Percentiles rank a stretch among this genome's conserved stretches.
phyloP scores from a whole-genome alignment of 2,113 vertebrate genomes.

The Actinemys pallida region DNA sequence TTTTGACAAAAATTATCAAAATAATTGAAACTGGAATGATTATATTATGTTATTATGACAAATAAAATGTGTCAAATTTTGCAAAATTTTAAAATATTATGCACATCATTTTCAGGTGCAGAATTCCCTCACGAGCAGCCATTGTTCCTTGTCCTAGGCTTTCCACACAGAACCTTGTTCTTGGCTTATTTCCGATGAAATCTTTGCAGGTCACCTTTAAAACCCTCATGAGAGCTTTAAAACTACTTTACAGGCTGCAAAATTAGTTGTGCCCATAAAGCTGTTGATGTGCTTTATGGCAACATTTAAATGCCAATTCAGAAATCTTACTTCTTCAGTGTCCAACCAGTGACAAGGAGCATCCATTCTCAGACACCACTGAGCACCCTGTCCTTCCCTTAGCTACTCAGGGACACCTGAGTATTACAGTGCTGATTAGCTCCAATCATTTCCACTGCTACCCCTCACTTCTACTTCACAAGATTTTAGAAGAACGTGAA shows the following conservation, averaged over 20 bases:
- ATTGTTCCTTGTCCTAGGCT: background rate
- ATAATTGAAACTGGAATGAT: background rate
- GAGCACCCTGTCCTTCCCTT: background rate
- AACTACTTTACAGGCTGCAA: background rate
- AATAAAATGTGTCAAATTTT: background rate
- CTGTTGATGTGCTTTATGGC: background rate
- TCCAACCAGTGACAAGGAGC: background rate
- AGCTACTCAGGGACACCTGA: background rate
- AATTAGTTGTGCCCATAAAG: background rate
- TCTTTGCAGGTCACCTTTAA: background rate
- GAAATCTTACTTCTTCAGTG: rapidly evolving
- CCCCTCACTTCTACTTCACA: background rate
- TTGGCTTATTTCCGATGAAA: background rate
- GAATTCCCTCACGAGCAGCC: background rate
- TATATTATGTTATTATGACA: background rate
- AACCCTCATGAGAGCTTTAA: background rate
- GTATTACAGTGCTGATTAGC: rapidly evolving
- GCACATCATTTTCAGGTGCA: background rate
- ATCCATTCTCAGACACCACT: background rate
- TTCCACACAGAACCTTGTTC: background rate
- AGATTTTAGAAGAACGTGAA: background rate
- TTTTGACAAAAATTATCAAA: background rate
- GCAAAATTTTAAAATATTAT: background rate
- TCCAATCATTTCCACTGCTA: background rate
- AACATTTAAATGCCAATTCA: background rate